Evolutionary conservation across 2,113 vertebrate species (phyloP).

Genomic region (Toxotes chatareus): DNA sequence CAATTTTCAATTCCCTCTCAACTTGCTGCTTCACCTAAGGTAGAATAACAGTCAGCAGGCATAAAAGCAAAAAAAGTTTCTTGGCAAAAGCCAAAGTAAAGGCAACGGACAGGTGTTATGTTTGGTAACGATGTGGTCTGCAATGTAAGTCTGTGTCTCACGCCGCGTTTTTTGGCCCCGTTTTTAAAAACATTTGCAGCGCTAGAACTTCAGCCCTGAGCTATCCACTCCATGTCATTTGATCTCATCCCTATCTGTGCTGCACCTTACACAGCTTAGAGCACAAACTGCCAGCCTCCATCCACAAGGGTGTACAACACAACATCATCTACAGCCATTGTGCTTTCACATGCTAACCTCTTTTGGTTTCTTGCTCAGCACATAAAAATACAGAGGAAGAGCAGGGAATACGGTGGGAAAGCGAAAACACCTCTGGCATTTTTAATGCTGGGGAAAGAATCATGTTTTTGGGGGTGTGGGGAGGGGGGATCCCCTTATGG

Average conservation of each 20-base stretch:
- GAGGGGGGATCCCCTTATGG: slow-evolving; percentile 60
- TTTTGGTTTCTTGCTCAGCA: slow-evolving; percentile 53
- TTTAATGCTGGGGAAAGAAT: slow-evolving; percentile 66
- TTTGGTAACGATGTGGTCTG: slow-evolving; percentile 72
- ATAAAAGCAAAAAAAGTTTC: slow-evolving; percentile 49
- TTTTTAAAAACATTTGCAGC: slow-evolving; percentile 71
- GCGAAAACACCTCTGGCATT: slow-evolving; percentile 76
- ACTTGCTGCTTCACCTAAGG: slow-evolving; percentile 41
- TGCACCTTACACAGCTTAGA: slow-evolving; percentile 66
- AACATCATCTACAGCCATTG: slow-evolving; percentile 72
- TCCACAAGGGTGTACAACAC: slow-evolving; percentile 70
- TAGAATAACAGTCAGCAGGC: slow-evolving; percentile 42
- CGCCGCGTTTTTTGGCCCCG: slow-evolving; percentile 57
- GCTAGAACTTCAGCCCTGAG: slow-evolving; percentile 73
- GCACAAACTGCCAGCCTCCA: slow-evolving; percentile 67
- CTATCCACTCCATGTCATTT: slow-evolving; percentile 77
- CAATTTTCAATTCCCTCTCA: slow-evolving; percentile 57
- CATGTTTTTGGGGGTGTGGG: slow-evolving; percentile 59
- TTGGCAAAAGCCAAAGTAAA: slow-evolving; percentile 48
- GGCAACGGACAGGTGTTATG: slow-evolving; percentile 57
- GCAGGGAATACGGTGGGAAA: slow-evolving; percentile 58
- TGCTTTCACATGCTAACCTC: slow-evolving; percentile 60
- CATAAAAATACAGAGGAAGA: slow-evolving; percentile 64
- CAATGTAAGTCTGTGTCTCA: slow-evolving; percentile 59
- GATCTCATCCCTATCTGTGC: slow-evolving; percentile 73